Base-by-base conservation (phyloP, 2,113 vertebrate genomes). In the Mastomys natalensis region DNA sequence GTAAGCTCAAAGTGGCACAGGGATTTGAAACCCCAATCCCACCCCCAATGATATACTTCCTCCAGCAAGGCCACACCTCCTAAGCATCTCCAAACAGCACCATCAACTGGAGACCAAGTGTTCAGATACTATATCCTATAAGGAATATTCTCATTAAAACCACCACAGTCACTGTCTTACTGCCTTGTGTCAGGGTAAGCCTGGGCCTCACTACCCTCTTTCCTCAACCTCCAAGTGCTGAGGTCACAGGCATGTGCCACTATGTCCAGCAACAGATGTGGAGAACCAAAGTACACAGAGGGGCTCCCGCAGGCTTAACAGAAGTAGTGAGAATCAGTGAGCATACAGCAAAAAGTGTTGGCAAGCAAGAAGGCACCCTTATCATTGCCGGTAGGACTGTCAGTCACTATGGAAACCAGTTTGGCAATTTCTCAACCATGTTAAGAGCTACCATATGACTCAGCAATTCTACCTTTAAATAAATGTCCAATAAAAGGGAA, bases 341-440 rank as follows among this genome's bases (percentile, higher is more conserved):
- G 34, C 16, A 90, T 64, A 93, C 6, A 17, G 73, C 26, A 12
- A 53, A 43, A 84, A 66, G 73, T n/a, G 34, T 37, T 60, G 78
- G 58, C 26, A 16, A 89, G 48, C 62, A 77, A 24, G 40, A 86
- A 72, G 22, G 17, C n/a, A 26, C 15, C 21, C 45, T 78, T 40
- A 12, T 5, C 2, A 4, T 51, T 68, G 66, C 87, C 40, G 24
- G 53, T 51, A 26, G 82, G 82, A 19, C 55, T 4, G 53, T 24
- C 45, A 87, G 58, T 26, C 19, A 12, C 72, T 40, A 45, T 64
- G 87, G 48, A 73, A 96, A 87, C 55, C 17, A 88, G 45, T 10
- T 64, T 40, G 74, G 62, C 82, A 89, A 81, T 68, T 91, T 90
- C 84, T 88, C 81, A 95, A 62, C 92, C 77, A 89, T 55, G 21